These are phyloP conservation scores for Lanistes nyassanus DNA, from an alignment of 1,140 invertebrate species.

Conservation along the genomic window DNA sequence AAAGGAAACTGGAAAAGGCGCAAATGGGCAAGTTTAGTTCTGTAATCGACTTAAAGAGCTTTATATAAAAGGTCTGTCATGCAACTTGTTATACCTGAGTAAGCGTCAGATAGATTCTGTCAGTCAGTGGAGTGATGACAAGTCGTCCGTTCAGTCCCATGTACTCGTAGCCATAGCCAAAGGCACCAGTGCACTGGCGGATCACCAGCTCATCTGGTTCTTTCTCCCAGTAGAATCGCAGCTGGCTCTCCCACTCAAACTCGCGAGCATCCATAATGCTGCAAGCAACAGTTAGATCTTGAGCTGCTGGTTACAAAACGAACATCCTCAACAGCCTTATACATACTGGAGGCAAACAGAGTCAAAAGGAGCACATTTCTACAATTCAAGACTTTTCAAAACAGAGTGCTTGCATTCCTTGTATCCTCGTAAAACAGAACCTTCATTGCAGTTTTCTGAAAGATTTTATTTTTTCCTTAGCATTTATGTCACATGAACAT, in stretches of 20 bases:
- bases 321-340: too few relatives aligned
- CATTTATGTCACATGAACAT: too few relatives aligned
- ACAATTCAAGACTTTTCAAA: too few relatives aligned
- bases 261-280: slow-evolving; percentile 84
- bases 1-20: background rate
- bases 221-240: slow-evolving; percentile 90
- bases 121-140: slow-evolving; percentile 90
- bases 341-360: too few relatives aligned
- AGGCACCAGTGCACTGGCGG: slow-evolving; percentile 84
- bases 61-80: background rate
- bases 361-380: too few relatives aligned
- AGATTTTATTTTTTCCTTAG: too few relatives aligned
- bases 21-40: background rate
- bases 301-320: too few relatives aligned
- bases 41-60: too few relatives aligned
- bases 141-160: slow-evolving; percentile 91
- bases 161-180: slow-evolving; percentile 93
- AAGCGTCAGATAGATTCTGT: slow-evolving; percentile 90
- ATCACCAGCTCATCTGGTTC: slow-evolving; percentile 83
- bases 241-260: slow-evolving; percentile 92
- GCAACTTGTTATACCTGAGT: slow-evolving; percentile 71
- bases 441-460: too few relatives aligned
- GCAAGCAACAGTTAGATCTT: slow-evolving; percentile 30
- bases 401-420: too few relatives aligned
- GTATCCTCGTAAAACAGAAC: too few relatives aligned